Evolutionary conservation across 2,113 vertebrate genomes (phyloP), one percentile per base, ranked within the genome.

Genomic region (Ardeotis arabs): DNA sequence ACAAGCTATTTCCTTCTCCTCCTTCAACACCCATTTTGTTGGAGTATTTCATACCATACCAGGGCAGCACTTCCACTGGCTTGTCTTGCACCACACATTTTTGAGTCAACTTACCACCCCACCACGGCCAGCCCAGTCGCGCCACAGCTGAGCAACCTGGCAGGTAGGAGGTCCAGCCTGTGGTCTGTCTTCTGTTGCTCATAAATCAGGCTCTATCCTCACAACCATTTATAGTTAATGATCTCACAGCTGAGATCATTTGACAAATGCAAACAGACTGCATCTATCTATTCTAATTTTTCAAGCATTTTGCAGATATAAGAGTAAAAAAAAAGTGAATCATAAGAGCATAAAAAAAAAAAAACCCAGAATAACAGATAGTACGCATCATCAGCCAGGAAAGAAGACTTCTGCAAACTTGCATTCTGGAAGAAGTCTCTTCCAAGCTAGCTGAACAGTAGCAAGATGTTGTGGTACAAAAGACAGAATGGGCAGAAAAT

Each of bases 21-120:
- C 3, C 29, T 64, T 37, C 63, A 52, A 21, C 9, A 24, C 21
- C 24, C 21, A 5, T 27, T 59, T 33, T 37, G 19, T 5, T 15
- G 47, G 20, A 70, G 64, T 31, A 63, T 58, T 72, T 63, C 53
- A 63, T 8, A 10, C 27, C 33, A 66, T 23, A 19, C 39, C 24
- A 55, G 0, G 7, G 41, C 50, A 70, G 66, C 45, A 33, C 4
- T n/a, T 56, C 28, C 27, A 49, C 2, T 0, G 12, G n/a, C 56
- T 62, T 23, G 14, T 19, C 47, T 56, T 45, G 31, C 27, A 59
- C 20, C 52, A 29, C 16, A 10, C 2, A 2, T 37, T 45, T 68
- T 7, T 53, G 55, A 74, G n/a, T 50, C n/a, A 25, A 3, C 4
- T 55, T 17, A 14, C 25, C 64, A 52, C 17, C 14, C 7, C 52